Conservation (phyloP, 2,797 vertebrate genomes). For the Huso huso region DNA sequence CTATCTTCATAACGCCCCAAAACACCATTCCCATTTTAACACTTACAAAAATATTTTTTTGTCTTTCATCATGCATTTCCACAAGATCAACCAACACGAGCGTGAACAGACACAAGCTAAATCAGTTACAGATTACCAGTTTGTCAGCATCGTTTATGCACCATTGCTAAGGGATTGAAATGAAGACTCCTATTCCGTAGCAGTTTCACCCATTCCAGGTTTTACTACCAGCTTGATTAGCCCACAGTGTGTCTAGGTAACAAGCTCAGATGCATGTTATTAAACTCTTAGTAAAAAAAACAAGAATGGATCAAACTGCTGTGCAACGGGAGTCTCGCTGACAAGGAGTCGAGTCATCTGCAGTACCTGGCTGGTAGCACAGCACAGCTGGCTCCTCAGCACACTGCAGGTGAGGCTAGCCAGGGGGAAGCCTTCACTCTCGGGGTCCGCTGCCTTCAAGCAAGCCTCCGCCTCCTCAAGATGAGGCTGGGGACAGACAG, state of each 20-base stretch:
- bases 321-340: not conserved
- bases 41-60: constrained; percentile 2
- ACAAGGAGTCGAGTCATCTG: not conserved
- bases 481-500: constrained; percentile 46
- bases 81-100: too few species aligned
- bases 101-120: too few species aligned
- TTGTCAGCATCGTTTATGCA: not conserved
- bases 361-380: constrained; percentile 54
- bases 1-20: too few species aligned
- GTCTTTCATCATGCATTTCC: too few species aligned
- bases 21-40: not conserved
- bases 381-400: constrained; percentile 67
- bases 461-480: constrained; percentile 58
- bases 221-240: too few species aligned
- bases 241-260: too few species aligned
- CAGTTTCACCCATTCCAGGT: too few species aligned
- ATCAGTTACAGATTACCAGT: too few species aligned
- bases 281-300: too few species aligned
- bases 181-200: too few species aligned
- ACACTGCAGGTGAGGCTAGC: constrained; percentile 53
- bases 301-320: too few species aligned
- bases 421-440: constrained; percentile 42
- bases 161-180: not conserved
- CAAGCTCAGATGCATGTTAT: too few species aligned
- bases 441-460: constrained; percentile 34